Evolutionary conservation across 2,797 vertebrate species (phyloP).

Genomic region (Sphenopsis melanotis): DNA sequence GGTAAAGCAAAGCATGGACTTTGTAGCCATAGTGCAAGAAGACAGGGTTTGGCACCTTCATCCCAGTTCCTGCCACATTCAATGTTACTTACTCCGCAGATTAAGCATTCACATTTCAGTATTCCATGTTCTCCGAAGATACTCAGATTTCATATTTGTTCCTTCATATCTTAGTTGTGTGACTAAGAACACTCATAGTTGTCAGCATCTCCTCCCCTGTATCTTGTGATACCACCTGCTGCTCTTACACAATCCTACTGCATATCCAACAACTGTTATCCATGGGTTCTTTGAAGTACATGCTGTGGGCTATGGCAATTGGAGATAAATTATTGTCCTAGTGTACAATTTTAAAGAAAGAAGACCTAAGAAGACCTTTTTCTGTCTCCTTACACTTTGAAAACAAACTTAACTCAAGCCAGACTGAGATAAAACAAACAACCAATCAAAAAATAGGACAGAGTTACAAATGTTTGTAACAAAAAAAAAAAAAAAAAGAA

Average conservation of each 20-base stretch:
- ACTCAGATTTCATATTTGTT: background rate
- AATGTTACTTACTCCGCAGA: background rate
- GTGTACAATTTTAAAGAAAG: background rate
- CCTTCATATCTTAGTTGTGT: background rate
- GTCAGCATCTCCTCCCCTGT: background rate
- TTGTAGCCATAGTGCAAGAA: background rate
- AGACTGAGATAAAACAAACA: background rate
- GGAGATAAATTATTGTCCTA: background rate
- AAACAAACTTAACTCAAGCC: background rate
- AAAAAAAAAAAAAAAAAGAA: background rate
- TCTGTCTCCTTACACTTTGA: background rate
- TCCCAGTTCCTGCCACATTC: background rate
- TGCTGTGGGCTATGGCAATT: background rate
- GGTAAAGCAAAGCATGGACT: background rate
- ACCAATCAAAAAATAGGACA: background rate
- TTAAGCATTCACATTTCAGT: background rate
- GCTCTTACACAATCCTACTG: background rate
- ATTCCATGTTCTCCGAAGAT: background rate
- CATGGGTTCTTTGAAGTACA: background rate
- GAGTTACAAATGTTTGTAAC: background rate
- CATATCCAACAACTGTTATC: background rate
- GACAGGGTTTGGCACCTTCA: background rate
- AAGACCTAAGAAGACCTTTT: background rate
- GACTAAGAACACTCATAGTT: background rate
- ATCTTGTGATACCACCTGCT: background rate